A percentile compares a stretch with the other conserved stretches of the same genome.
These are phyloP conservation scores for Notoglanidium macrostoma DNA, from an alignment of 2,797 vertebrate genomes.

Conservation along the genomic window DNA sequence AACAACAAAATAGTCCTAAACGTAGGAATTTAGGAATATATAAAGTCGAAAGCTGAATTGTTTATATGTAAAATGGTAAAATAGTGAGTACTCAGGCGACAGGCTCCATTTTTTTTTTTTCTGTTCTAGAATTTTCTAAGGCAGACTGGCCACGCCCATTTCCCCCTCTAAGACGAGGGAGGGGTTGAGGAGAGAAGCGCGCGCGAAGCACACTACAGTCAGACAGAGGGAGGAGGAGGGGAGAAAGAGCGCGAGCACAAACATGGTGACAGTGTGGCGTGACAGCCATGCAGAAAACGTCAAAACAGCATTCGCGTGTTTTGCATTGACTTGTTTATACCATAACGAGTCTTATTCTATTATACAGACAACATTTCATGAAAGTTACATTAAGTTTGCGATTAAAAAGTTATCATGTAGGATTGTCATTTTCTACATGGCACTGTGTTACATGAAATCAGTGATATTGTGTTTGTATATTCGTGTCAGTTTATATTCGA, in stretches of 20 bases:
- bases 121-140: background rate
- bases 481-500: background rate
- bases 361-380: background rate
- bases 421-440: background rate
- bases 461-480: background rate
- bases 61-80: background rate
- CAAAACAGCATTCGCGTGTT: background rate
- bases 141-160: constrained; percentile 13
- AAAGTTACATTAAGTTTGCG: background rate
- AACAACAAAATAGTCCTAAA: background rate
- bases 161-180: background rate
- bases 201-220: constrained; percentile 5
- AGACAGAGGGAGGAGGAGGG: background rate
- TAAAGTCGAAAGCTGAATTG: background rate
- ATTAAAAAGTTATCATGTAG: background rate
- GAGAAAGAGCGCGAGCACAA: background rate
- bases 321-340: background rate
- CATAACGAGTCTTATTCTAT: background rate
- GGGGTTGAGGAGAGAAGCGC: constrained; percentile 5
- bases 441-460: background rate
- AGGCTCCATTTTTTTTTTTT: background rate
- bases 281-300: background rate
- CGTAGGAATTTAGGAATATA: background rate
- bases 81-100: too few relatives aligned
- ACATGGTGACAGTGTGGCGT: background rate